These are phyloP conservation scores for Bambusicola thoracicus DNA, from an alignment of 2,113 vertebrate species.

Conservation along the genomic window DNA sequence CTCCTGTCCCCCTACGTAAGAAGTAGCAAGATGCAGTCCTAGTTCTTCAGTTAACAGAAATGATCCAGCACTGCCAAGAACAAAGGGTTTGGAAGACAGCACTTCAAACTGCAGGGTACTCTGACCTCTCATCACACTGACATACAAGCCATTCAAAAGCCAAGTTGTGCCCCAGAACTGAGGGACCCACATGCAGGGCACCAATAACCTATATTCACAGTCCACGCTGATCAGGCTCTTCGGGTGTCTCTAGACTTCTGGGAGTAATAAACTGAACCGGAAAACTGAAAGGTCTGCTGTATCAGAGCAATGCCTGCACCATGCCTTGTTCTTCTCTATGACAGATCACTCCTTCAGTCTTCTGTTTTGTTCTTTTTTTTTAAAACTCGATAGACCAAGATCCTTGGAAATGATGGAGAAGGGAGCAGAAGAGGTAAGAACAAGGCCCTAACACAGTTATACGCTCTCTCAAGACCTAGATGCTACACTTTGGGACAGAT, in stretches of 20 bases:
- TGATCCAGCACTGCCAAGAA: neutral
- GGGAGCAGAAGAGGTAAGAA: neutral
- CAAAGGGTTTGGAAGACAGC: neutral
- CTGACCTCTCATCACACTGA: neutral
- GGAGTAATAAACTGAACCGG: neutral
- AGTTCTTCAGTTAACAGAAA: neutral
- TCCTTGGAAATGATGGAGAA: neutral
- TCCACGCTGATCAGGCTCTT: neutral
- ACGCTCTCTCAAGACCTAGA: neutral
- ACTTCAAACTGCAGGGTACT: neutral
- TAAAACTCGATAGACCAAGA: neutral
- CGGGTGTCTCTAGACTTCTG: neutral
- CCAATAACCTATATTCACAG: neutral
- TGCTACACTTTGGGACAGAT: neutral
- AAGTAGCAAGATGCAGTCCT: neutral
- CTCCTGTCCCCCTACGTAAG: neutral
- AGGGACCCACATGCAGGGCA: neutral
- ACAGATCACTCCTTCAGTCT: neutral
- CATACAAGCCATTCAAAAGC: neutral
- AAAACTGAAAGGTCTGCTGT: neutral
- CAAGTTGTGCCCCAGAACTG: neutral
- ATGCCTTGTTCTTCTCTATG: neutral
- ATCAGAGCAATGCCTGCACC: neutral
- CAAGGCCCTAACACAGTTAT: neutral
- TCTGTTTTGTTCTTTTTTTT: neutral